These are phyloP conservation scores for Drosophila testacea DNA, from an alignment of 2,888 invertebrate species.

Conservation along the genomic window DNA sequence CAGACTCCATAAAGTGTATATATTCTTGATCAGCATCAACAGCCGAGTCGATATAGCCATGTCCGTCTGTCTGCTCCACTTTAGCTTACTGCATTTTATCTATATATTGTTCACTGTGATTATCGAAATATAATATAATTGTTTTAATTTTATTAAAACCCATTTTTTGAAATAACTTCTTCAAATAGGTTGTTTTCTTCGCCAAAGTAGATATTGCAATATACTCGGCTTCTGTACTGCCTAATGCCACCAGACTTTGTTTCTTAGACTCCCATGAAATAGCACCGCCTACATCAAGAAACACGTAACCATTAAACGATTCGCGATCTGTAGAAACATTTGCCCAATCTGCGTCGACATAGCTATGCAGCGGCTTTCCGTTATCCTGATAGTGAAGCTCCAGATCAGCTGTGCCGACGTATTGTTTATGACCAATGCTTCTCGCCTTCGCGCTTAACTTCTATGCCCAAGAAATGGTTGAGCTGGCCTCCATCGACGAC, in stretches of 20 bases:
- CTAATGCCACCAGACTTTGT: background rate
- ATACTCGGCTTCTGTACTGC: conserved; percentile 1
- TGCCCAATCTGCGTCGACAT: background rate
- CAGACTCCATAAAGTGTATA: too few species aligned
- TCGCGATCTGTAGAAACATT: background rate
- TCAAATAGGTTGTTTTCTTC: background rate
- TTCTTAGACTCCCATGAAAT: background rate
- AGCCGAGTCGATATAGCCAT: too few species aligned
- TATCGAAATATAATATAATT: background rate
- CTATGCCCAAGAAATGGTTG: conserved; percentile 5
- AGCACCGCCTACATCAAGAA: background rate
- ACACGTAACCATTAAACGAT: background rate
- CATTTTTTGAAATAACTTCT: background rate
- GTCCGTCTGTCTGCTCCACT: too few species aligned
- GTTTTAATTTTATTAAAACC: background rate
- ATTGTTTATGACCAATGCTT: background rate
- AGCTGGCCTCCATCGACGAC: too few species aligned
- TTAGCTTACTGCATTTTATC: too few species aligned
- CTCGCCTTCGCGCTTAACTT: conserved; percentile 4
- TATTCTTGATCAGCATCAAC: too few species aligned
- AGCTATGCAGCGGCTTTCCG: background rate
- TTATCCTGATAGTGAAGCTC: background rate
- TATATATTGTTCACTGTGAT: conserved; percentile 1
- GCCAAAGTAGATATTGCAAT: background rate
- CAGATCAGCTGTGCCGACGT: background rate